phyloP scores from a whole-genome alignment of 2,888 invertebrate species.

The Callimorpha dominula region DNA sequence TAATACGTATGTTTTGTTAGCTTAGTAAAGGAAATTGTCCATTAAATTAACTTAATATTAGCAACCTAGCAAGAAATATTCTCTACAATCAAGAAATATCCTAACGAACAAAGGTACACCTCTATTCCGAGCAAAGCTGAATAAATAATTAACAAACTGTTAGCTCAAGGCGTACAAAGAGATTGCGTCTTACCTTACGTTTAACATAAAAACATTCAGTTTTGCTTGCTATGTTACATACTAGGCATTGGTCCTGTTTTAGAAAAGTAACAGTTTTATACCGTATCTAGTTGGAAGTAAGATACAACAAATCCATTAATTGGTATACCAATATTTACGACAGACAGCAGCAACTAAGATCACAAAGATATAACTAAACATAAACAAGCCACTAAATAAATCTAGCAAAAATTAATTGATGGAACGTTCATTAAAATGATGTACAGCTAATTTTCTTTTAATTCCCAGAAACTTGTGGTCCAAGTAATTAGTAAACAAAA shows the following conservation, averaged over 20 bases:
- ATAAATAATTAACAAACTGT: slow-evolving; percentile 40
- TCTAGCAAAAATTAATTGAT: slow-evolving; percentile 5
- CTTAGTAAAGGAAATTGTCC: background rate
- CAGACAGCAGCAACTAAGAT: background rate
- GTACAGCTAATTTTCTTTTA: slow-evolving; percentile 21
- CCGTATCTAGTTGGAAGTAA: too few relatives aligned
- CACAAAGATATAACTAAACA: background rate
- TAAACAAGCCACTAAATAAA: background rate
- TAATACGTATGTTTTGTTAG: background rate
- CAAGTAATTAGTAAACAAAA: slow-evolving; percentile 16
- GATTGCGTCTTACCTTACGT: background rate
- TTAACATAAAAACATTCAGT: background rate
- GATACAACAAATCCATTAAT: background rate
- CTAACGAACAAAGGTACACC: background rate
- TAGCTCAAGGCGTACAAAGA: slow-evolving; percentile 16
- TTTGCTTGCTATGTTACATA: background rate
- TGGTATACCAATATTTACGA: too few relatives aligned
- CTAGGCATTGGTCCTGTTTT: background rate
- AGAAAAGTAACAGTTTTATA: background rate
- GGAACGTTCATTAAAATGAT: slow-evolving; percentile 4
- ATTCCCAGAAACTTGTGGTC: slow-evolving; percentile 9
- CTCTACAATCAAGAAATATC: background rate
- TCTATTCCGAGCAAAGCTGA: slow-evolving; percentile 19
- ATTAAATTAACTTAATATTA: background rate
- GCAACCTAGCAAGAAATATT: background rate